Evolutionary conservation across 2,888 invertebrate genomes (phyloP).

Genomic region (Tortricodes alternella): DNA sequence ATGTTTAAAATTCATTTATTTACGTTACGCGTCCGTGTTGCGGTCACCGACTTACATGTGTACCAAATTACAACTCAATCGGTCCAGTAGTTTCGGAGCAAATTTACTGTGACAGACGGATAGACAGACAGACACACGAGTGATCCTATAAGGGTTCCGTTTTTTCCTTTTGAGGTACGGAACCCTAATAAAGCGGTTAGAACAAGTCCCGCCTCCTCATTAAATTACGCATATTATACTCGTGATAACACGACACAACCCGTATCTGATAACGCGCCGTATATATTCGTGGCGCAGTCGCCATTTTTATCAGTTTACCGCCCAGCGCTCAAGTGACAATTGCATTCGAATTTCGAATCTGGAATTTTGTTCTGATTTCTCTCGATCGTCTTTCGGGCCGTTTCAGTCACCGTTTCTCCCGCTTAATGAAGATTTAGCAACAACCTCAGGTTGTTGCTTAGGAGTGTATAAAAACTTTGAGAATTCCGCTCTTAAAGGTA

Average conservation of each 20-base stretch:
- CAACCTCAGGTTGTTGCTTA: constrained; percentile 81
- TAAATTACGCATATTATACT: constrained; percentile 19
- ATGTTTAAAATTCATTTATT: too few species aligned
- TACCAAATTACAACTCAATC: too few species aligned
- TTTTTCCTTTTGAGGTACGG: too few species aligned
- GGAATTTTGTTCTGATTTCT: constrained; percentile 1
- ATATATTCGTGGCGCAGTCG: constrained; percentile 54
- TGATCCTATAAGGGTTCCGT: too few species aligned
- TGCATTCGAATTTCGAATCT: constrained; percentile 16
- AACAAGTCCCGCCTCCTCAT: constrained; percentile 12
- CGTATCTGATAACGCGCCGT: constrained; percentile 53
- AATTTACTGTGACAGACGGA: too few species aligned
- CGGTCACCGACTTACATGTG: too few species aligned
- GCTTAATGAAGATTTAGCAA: constrained; percentile 62
- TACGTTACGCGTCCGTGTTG: too few species aligned
- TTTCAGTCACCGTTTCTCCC: constrained; percentile 28
- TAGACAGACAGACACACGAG: too few species aligned
- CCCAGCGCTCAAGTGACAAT: constrained; percentile 39
- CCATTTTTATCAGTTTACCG: constrained; percentile 57
- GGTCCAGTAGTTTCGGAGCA: too few species aligned
- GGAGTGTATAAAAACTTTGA: constrained; percentile 80
- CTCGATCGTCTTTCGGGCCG: constrained; percentile 22
- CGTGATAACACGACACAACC: constrained; percentile 24
- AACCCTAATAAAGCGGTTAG: constrained; percentile 30
- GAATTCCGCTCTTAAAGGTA: constrained; percentile 84